A percentile compares a stretch with the other conserved stretches of the same genome.
Evolutionary conservation across 2,113 vertebrate genomes (phyloP).

Genomic region (Seriola dumerili): DNA sequence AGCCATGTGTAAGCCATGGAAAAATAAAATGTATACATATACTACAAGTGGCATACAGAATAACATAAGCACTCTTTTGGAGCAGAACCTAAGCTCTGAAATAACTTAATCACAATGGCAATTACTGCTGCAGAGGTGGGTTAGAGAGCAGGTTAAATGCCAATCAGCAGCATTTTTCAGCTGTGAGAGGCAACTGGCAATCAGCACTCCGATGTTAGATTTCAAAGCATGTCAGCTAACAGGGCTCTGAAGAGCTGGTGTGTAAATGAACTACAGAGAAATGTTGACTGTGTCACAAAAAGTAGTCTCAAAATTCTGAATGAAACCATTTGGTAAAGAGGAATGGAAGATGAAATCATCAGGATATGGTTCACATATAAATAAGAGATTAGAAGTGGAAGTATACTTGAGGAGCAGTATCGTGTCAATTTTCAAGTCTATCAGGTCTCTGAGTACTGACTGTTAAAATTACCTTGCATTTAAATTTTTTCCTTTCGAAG

Average conservation of each 20-base stretch:
- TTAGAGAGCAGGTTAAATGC: conserved; percentile 41
- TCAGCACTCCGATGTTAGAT: conserved; percentile 10
- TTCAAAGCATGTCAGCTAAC: conserved; percentile 5
- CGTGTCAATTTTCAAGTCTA: neutral
- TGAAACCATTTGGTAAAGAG: neutral
- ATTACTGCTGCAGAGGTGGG: conserved; percentile 19
- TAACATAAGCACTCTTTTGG: conserved; percentile 13
- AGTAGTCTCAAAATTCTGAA: neutral
- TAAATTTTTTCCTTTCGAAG: neutral
- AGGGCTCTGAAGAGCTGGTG: neutral
- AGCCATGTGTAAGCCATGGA: neutral
- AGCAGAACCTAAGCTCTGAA: neutral
- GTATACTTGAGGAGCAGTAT: neutral
- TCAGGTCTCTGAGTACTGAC: neutral
- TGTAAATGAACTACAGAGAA: no score
- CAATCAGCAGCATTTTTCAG: conserved; percentile 18
- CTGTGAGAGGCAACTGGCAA: conserved; percentile 16
- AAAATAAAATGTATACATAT: conserved; percentile 12
- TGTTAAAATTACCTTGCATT: neutral
- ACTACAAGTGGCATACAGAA: neutral
- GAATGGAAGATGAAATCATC: neutral
- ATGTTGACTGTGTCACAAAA: neutral
- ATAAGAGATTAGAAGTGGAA: neutral
- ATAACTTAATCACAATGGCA: conserved; percentile 17
- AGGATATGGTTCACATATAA: no score